phyloP scores from a whole-genome alignment of 2,888 invertebrate species.

The Mesopsocus fuscifrons region DNA sequence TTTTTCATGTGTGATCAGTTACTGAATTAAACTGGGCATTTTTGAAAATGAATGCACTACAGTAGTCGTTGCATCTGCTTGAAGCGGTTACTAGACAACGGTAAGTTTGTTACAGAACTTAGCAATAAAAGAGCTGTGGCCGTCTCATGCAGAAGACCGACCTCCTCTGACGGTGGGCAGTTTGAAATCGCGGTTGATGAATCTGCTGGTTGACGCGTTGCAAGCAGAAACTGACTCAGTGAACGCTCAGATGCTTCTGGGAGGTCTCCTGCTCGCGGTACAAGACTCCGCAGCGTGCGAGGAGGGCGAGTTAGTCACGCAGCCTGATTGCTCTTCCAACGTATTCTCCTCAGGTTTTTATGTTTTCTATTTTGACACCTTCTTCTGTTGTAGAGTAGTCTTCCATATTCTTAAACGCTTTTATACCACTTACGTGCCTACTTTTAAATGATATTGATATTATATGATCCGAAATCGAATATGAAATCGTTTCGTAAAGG shows the following conservation, averaged over 20 bases:
- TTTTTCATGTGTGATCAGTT: too few relatives aligned
- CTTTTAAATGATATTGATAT: too few relatives aligned
- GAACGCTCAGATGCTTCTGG: constrained; percentile 73
- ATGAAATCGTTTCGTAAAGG: too few relatives aligned
- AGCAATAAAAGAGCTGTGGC: constrained; percentile 23
- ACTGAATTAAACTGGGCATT: too few relatives aligned
- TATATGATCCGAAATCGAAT: too few relatives aligned
- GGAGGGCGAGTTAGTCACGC: constrained; percentile 38
- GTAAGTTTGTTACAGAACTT: constrained; percentile 23
- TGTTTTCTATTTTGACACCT: too few relatives aligned
- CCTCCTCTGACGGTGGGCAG: constrained; percentile 38
- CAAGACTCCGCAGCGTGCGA: constrained; percentile 63
- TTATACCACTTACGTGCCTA: constrained; percentile 10
- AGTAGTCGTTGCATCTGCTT: too few relatives aligned
- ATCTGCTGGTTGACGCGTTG: constrained; percentile 62
- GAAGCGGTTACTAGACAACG: too few relatives aligned
- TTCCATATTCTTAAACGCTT: neutral
- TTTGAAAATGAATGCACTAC: too few relatives aligned
- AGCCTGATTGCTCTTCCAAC: constrained; percentile 35
- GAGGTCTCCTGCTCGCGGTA: constrained; percentile 55
- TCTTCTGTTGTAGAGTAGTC: constrained; percentile 18
- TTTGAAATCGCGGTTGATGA: constrained; percentile 54
- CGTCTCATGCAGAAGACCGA: constrained; percentile 16
- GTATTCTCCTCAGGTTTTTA: constrained; percentile 54
- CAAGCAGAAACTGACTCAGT: constrained; percentile 68